Evolutionary conservation across 2,888 invertebrate genomes (phyloP), one percentile per base, ranked within the genome.

Genomic region (Meiosimyza decipiens): DNA sequence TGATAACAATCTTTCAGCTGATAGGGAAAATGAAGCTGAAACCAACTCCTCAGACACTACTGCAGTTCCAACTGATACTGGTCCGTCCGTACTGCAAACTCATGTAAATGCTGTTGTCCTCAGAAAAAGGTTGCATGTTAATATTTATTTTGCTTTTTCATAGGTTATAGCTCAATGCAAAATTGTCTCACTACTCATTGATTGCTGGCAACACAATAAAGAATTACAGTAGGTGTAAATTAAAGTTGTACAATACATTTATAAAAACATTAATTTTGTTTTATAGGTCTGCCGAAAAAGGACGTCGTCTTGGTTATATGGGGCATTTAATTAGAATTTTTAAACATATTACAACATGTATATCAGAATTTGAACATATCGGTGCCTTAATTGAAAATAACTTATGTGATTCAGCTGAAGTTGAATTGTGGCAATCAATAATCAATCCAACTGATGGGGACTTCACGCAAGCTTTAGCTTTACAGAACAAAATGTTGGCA

Each of bases 151-250:
- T 64, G 5, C 74, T 77, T 64, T 72, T 74, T 71, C 76, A 6
- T 88, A 95, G 95, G 89, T 95, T 83, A 90, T 95, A 86, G 88
- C 91, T 81, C 92, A 95, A 84, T 94, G 94, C 88, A 92, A 92
- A 82, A 89, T 97, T 85, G 88, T 95, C 78, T 91, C 93, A 79
- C 91, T 93, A 85, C 91, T 97, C 81, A 89, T 96, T 85, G 92
- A 93, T 79, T 93, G 92, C 68, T 97, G 94, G 91, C 91, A 93
- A 81, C 91, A 92, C 78, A 95, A 95, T 87, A 92, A 93, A 79
- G 89, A 90, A 80, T 90, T 91, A 85, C 92, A 93, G 95, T 95
- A 88, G 92, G 93, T 6, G 15, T 51, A 28, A 18, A 18, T 55
- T 9, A 11, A 13, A 6, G 4, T 65, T 28, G 9, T 6, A 47